Evolutionary conservation across 2,888 invertebrate genomes (phyloP), one percentile per base, ranked within the genome.

Genomic region (Dusona sp.): DNA sequence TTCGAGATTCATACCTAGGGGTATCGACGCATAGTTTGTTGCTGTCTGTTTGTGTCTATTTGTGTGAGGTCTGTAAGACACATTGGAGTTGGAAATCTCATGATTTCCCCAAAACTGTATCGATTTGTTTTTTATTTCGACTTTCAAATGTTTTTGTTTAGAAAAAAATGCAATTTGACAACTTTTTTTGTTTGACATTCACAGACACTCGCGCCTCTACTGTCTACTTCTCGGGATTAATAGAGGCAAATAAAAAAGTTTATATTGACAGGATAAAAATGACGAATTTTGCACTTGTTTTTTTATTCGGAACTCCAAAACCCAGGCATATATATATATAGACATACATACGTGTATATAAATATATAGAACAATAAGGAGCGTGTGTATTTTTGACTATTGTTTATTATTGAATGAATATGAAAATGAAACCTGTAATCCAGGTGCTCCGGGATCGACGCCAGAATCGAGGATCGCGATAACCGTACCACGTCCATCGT

Each of bases 391-490:
- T 29, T 25, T 13, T 61, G 57, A 6, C 4, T 16, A 29, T 61
- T 61, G 29, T 61, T 61, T 61, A 61, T 54, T 61, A 25, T 61
- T 61, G 61, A 61, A 61, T 61, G 25, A 61, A 61, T 16, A 29
- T 61, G 16, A 6, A 2, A 29, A 29, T 25, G 61, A 61, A 29
- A 98, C 99, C 97, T 98, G 97, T 90, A 99, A 96, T 87, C 99
- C 99, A 88, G 97, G 96, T 11, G 99, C 99, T 70, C 98, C 98
- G 36, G 99, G 99, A 95, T 99, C 99, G 79, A 99, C 98, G 11
- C 99, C 99, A 3, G 99, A 99, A 95, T 99, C 99, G 91, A 99
- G 97, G 94, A 99, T 98, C 65, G 99, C 99, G 93, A 99, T 99
- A 89, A 97, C 95, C 77, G 98, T 97, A 91, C 97, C 97, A 92